These are phyloP conservation scores for Drosophila setifemur DNA, from an alignment of 1,140 invertebrate genomes.

Conservation along the genomic window DNA sequence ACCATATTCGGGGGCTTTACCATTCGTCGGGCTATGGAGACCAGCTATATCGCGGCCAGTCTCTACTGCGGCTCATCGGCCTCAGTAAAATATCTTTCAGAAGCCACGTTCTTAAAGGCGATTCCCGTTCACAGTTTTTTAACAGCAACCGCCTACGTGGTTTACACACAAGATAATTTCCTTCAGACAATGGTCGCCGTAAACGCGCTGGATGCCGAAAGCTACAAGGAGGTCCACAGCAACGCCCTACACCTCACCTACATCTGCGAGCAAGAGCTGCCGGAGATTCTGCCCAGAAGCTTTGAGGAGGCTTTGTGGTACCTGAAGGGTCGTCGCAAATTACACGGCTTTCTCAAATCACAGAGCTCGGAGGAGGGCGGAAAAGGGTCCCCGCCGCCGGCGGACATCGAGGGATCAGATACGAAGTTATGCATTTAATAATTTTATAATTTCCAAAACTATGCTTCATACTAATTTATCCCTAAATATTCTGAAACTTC, in stretches of 20 bases:
- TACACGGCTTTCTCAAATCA: slow-evolving; percentile 1
- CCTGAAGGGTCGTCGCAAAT: slow-evolving; percentile 85
- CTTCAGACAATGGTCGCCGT: slow-evolving; percentile 87
- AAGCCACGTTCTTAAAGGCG: slow-evolving; percentile 87
- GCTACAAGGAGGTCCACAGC: slow-evolving; percentile 84
- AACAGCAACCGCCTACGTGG: slow-evolving; percentile 87
- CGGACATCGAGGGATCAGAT: background rate
- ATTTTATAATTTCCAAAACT: too few species aligned
- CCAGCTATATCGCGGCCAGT: slow-evolving; percentile 87
- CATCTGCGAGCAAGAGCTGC: slow-evolving; percentile 83
- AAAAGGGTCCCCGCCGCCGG: too few species aligned
- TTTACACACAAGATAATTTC: slow-evolving; percentile 86
- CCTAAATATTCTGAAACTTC: too few species aligned
- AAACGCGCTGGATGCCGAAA: slow-evolving; percentile 85
- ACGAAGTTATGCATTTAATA: too few species aligned
- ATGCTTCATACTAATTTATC: too few species aligned
- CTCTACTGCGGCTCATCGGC: slow-evolving; percentile 84
- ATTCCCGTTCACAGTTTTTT: slow-evolving; percentile 88
- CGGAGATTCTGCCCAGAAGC: slow-evolving; percentile 86
- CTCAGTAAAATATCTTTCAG: slow-evolving; percentile 85
- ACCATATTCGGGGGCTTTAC: slow-evolving; percentile 92
- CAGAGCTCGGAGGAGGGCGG: background rate
- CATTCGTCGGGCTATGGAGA: slow-evolving; percentile 89
- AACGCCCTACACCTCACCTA: slow-evolving; percentile 90
- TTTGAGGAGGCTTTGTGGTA: slow-evolving; percentile 90